Percentiles rank a stretch among this genome's conserved stretches.
These are phyloP conservation scores for Esox lucius DNA, from an alignment of 2,797 vertebrate species.

Conservation along the genomic window DNA sequence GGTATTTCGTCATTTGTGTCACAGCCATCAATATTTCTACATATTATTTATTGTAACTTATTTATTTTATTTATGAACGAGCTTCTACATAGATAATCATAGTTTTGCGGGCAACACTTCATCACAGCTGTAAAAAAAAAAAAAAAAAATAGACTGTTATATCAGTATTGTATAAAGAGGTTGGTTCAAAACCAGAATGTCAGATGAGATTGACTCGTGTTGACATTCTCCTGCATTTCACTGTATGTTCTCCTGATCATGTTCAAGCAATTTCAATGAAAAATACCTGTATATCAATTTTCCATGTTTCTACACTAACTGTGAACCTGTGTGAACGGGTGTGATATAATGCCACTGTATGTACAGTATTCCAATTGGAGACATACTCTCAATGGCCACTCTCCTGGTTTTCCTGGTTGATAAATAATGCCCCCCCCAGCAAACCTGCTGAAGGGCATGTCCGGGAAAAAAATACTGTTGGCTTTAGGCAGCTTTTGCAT, in stretches of 20 bases:
- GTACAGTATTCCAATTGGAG: conserved; percentile 41
- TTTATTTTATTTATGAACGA: conserved; percentile 51
- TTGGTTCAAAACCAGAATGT: conserved; percentile 14
- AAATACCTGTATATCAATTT: background rate
- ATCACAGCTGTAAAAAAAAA: conserved; percentile 36
- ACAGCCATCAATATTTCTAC: conserved; percentile 21
- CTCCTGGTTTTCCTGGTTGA: conserved; percentile 28
- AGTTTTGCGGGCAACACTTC: conserved; percentile 28
- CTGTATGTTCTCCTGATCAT: conserved; percentile 40
- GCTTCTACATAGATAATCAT: conserved; percentile 22
- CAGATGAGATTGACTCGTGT: background rate
- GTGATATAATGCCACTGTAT: background rate
- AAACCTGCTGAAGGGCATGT: conserved; percentile 20
- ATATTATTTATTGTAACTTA: conserved; percentile 33
- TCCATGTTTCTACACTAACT: background rate
- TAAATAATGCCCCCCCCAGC: conserved; percentile 23
- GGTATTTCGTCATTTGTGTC: conserved; percentile 42
- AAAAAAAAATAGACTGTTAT: conserved; percentile 32
- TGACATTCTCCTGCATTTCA: conserved; percentile 49
- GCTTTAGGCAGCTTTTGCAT: conserved; percentile 17
- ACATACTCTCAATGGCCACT: conserved; percentile 41
- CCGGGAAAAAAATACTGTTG: conserved; percentile 27
- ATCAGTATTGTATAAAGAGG: conserved; percentile 38
- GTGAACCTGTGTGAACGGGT: background rate
- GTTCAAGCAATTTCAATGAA: conserved; percentile 24